Percentiles rank a stretch among this genome's conserved stretches.
Conservation (phyloP, 37 sponge, comb jelly and placozoan species). For the Bolinopsis microptera region DNA sequence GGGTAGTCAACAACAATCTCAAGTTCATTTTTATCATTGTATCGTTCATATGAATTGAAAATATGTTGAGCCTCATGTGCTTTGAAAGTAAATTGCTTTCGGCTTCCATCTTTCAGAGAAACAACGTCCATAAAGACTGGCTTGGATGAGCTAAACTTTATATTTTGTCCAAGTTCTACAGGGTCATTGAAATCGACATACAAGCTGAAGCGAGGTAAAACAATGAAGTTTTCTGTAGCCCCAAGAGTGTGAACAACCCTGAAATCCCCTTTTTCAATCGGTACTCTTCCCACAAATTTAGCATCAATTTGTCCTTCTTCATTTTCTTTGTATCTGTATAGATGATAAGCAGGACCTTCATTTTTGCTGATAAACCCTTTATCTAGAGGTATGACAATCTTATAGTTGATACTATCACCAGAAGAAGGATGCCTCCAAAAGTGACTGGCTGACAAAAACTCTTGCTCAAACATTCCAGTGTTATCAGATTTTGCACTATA, state of each 20-base stretch:
- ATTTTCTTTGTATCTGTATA: conserved; percentile 35
- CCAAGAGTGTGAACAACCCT: conserved; percentile 55
- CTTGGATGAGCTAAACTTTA: background rate
- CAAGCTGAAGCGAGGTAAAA: conserved; percentile 14
- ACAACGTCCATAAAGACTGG: conserved; percentile 12
- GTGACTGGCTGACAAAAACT: conserved; percentile 39
- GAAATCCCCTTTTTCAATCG: background rate
- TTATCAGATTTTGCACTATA: background rate
- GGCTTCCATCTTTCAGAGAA: background rate
- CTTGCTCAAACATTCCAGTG: background rate
- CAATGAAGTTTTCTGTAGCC: conserved; percentile 38
- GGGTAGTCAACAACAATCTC: conserved; percentile 49
- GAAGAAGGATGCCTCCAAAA: conserved; percentile 47
- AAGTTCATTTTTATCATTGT: background rate
- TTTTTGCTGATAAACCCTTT: background rate
- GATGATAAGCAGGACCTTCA: conserved; percentile 42
- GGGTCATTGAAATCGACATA: conserved; percentile 24
- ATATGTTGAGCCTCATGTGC: conserved; percentile 22
- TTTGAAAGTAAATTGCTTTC: background rate
- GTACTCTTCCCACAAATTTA: conserved; percentile 45
- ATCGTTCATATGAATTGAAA: conserved; percentile 23
- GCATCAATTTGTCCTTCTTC: background rate
- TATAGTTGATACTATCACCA: conserved; percentile 62
- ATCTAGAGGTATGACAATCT: conserved; percentile 45
- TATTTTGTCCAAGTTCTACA: background rate